These are phyloP conservation scores for Enteromius paludinosus DNA, from an alignment of 2,797 vertebrate species.

Conservation along the genomic window DNA sequence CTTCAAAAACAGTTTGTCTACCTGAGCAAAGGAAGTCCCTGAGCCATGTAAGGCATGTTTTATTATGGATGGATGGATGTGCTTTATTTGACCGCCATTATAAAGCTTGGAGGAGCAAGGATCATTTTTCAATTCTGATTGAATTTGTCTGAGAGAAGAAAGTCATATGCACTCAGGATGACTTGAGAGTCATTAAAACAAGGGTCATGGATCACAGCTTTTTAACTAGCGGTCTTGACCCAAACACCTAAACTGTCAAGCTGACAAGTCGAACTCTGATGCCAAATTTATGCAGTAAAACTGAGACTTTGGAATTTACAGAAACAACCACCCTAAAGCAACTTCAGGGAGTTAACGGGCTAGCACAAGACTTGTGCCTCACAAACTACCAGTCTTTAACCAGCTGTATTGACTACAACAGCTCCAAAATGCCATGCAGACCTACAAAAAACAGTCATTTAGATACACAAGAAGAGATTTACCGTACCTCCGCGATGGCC, in stretches of 20 bases:
- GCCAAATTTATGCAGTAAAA: background rate
- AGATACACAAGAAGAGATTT: background rate
- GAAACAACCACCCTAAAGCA: background rate
- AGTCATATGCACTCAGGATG: too few relatives aligned
- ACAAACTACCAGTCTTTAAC: background rate
- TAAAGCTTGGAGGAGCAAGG: too few relatives aligned
- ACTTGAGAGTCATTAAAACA: too few relatives aligned
- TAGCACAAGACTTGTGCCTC: background rate
- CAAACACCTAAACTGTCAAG: background rate
- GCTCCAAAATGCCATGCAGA: background rate
- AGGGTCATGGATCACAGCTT: background rate
- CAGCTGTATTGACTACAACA: background rate
- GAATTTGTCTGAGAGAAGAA: too few relatives aligned
- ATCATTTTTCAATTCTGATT: too few relatives aligned
- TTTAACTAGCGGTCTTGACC: background rate
- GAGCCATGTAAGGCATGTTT: too few relatives aligned
- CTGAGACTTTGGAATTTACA: background rate
- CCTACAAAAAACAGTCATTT: background rate
- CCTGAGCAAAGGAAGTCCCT: too few relatives aligned
- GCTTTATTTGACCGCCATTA: too few relatives aligned
- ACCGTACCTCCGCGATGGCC: slow-evolving; percentile 91
- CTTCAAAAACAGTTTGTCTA: too few relatives aligned
- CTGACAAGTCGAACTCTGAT: background rate
- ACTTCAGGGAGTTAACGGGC: background rate
- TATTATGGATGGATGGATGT: too few relatives aligned